These are phyloP conservation scores for Magallana gigas DNA, from an alignment of 1,140 invertebrate species.

Conservation along the genomic window DNA sequence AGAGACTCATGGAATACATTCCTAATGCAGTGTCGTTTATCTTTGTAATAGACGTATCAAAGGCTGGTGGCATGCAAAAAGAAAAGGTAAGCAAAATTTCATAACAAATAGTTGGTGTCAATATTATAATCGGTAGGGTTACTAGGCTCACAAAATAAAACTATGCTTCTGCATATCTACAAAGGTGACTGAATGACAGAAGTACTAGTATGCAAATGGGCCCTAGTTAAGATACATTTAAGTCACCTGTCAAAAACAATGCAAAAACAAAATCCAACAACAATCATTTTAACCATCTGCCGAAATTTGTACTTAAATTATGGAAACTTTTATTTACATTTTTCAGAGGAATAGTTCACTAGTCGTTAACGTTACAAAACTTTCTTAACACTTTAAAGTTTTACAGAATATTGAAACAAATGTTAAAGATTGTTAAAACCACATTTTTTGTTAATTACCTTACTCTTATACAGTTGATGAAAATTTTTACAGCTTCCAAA, in stretches of 20 bases:
- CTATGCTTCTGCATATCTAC: too few species aligned
- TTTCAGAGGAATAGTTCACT: not conserved
- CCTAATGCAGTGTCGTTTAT: conserved; percentile 11
- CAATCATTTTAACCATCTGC: not conserved
- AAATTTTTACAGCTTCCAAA: not conserved
- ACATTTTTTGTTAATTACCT: too few species aligned
- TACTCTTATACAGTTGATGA: not conserved
- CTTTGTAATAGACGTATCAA: not conserved
- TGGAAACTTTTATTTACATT: not conserved
- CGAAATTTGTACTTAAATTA: not conserved
- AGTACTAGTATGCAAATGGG: too few species aligned
- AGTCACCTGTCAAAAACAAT: not conserved
- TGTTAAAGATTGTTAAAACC: too few species aligned
- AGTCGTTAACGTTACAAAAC: too few species aligned
- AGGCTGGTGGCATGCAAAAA: not conserved
- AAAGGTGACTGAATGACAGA: too few species aligned
- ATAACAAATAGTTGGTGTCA: too few species aligned
- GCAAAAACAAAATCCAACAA: not conserved
- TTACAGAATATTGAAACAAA: too few species aligned
- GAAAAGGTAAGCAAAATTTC: not conserved
- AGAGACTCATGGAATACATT: not conserved
- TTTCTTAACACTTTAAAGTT: too few species aligned
- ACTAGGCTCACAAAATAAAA: too few species aligned
- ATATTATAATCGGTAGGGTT: too few species aligned
- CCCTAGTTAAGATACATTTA: too few species aligned